Base-by-base conservation (phyloP, 2,888 invertebrate species). In the Pheosia gnoma region DNA sequence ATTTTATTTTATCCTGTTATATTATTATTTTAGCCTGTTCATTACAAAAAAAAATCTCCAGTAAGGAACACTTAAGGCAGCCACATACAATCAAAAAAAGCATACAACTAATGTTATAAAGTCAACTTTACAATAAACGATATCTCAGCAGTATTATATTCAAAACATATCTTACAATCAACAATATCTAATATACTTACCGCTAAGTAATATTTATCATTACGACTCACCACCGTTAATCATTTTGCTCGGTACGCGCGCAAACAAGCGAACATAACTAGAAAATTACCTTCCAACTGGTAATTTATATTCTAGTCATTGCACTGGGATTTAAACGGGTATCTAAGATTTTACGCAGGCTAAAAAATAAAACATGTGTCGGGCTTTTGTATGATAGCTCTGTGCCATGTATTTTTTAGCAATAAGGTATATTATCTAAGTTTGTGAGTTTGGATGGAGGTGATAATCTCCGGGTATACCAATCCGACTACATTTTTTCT, bases 281-380 rank as follows among this genome's bases (percentile, higher is more conserved):
- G 55, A 13, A 39, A 55, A 39, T 55, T 55, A 55, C 39, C n/a
- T 11, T 55, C 39, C 5, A 52, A 37, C 8, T 51, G 25, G 51
- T 37, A 53, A 53, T 53, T 38, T 9, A 53, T 53, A 53, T 53
- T 53, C 37, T 5, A 5, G 53, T 37, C 11, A 53, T 11, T 53
- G 25, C 25, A 53, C 36, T 37, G 37, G 10, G 6, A 37, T 11
- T 38, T 10, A 5, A 54, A 54, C 11, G 38, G 53, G 5, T 51
- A 25, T 11, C 11, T 52, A 38, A 54, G 5, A 54, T 38, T 54
- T 61, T 60, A 67, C 57, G 59, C 53, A 66, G 56, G n/a, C 59
- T 57, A 61, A 56, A 58, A 62, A 43, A n/a, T n/a, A 43, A 11
- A 37, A 37, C 54, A 55, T n/a, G n/a, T n/a, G n/a, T n/a, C n/a